Evolutionary conservation across 2,113 vertebrate species (phyloP).

Genomic region (Polypterus senegalus): DNA sequence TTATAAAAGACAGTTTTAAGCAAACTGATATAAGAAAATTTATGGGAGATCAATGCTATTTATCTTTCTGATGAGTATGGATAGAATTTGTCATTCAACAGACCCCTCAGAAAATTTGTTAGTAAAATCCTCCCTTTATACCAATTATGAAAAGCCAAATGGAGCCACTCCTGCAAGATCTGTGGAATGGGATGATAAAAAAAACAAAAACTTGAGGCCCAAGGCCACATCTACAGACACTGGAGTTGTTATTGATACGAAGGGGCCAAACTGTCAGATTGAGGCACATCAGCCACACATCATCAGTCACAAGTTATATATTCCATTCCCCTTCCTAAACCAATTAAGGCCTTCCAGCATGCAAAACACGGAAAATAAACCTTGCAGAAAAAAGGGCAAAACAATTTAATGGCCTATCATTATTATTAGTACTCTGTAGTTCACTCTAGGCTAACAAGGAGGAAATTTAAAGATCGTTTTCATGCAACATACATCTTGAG

Average conservation of each 20-base stretch:
- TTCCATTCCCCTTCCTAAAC: neutral
- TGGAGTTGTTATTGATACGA: conserved; percentile 1
- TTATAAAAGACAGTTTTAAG: too few relatives aligned
- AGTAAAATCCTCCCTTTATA: conserved; percentile 11
- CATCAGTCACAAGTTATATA: neutral
- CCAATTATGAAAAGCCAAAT: conserved; percentile 5
- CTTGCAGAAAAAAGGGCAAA: neutral
- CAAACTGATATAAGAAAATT: too few relatives aligned
- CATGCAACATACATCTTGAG: too few relatives aligned
- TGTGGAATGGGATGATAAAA: conserved; percentile 4
- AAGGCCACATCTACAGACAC: conserved; percentile 6
- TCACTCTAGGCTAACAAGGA: too few relatives aligned
- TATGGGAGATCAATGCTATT: neutral
- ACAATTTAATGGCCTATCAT: conserved; percentile 4
- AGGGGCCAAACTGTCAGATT: conserved; percentile 10
- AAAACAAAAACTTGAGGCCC: conserved; percentile 8
- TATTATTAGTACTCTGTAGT: neutral
- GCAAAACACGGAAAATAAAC: neutral
- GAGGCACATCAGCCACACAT: conserved; percentile 2
- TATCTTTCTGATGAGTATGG: conserved; percentile 17
- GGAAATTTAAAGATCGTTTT: too few relatives aligned
- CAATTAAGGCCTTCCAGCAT: conserved; percentile 1
- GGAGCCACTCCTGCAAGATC: conserved; percentile 10
- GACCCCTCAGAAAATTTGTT: conserved; percentile 10
- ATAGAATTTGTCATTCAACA: conserved; percentile 15